Evolutionary conservation across 2,888 invertebrate species (phyloP).

Genomic region (Entomobrya multifasciata): DNA sequence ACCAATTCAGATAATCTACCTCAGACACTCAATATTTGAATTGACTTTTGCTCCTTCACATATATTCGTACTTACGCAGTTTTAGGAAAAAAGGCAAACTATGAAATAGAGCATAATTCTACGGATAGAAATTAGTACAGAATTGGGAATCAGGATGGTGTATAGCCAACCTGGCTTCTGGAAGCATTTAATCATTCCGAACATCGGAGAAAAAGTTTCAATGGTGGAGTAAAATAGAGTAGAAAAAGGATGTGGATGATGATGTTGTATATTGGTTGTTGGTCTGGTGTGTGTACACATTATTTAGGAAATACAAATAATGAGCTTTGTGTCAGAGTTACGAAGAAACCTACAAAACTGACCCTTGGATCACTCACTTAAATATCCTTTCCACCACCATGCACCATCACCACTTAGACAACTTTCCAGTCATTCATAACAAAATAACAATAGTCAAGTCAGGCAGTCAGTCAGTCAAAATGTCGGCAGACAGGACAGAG

Average conservation of each 20-base stretch:
- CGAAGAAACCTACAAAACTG: slow-evolving; percentile 69
- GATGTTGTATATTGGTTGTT: slow-evolving; percentile 34
- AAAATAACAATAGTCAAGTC: slow-evolving; percentile 15
- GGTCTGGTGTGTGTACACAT: slow-evolving; percentile 61
- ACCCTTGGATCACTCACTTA: slow-evolving; percentile 65
- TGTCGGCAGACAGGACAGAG: slow-evolving; percentile 70
- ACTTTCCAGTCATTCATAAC: slow-evolving; percentile 63
- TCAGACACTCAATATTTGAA: slow-evolving; percentile 42
- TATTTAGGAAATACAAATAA: slow-evolving; percentile 72
- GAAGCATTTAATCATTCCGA: slow-evolving; percentile 63
- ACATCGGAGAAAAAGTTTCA: slow-evolving; percentile 55
- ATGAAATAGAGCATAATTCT: too few species aligned
- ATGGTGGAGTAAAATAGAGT: slow-evolving; percentile 41
- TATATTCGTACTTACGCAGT: not conserved
- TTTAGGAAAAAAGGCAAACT: slow-evolving; percentile 37
- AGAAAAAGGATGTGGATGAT: slow-evolving; percentile 14
- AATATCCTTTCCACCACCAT: slow-evolving; percentile 1
- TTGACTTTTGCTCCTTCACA: slow-evolving; percentile 28
- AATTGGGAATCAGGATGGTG: not conserved
- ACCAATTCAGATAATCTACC: slow-evolving; percentile 52
- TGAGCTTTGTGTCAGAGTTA: slow-evolving; percentile 68
- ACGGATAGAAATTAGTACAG: slow-evolving; percentile 35
- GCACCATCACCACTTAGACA: slow-evolving; percentile 49
- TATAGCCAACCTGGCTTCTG: slow-evolving; percentile 40
- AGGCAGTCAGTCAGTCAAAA: slow-evolving; percentile 51